Evolutionary conservation across 2,113 vertebrate genomes (phyloP), one percentile per base, ranked within the genome.

Genomic region (Phaethon lepturus): DNA sequence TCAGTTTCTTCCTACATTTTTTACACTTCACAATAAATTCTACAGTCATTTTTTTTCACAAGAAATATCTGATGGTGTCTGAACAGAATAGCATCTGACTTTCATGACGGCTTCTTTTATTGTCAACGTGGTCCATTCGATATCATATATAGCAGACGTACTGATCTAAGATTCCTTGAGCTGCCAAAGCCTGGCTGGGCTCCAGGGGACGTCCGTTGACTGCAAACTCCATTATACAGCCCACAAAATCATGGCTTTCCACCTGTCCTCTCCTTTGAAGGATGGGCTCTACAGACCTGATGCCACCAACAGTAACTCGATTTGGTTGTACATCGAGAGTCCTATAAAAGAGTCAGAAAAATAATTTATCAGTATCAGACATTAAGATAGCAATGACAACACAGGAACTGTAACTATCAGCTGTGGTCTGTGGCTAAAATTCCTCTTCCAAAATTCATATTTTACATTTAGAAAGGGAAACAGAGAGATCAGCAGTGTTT

Each of bases 151-250:
- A 96, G 93, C 73, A 85, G 66, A 91, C 98, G 0, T 98, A 99
- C 99, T 99, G 99, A 98, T 99, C 99, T 88, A 99, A 97, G 97
- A 99, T 99, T 96, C 99, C 99, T 89, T 98, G 99, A 45, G 99
- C 98, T 86, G 99, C 98, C 98, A 99, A 92, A 38, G 99, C 99
- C 93, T 99, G 99, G 94, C 99, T 99, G 73, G 99, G 99, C 94
- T 99, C 99, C 98, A 99, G 98, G 7, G 99, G 99, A 75, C 99
- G 99, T 55, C 99, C 99, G 6, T 99, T 99, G 95, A 99, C 99
- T n/a, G 99, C 99, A 50, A 99, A 99, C 97, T 99, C 99, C 99
- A 99, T 99, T 98, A 99, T 99, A 96, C 99, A 99, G 91, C 99
- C 99, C 10, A 99, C 98, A 86, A 99, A 99, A 97, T 99, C 99